A percentile compares a stretch with the other conserved stretches of the same genome.
Evolutionary conservation across 1,140 invertebrate species (phyloP).

Genomic region (Drosophila mauritiana): DNA sequence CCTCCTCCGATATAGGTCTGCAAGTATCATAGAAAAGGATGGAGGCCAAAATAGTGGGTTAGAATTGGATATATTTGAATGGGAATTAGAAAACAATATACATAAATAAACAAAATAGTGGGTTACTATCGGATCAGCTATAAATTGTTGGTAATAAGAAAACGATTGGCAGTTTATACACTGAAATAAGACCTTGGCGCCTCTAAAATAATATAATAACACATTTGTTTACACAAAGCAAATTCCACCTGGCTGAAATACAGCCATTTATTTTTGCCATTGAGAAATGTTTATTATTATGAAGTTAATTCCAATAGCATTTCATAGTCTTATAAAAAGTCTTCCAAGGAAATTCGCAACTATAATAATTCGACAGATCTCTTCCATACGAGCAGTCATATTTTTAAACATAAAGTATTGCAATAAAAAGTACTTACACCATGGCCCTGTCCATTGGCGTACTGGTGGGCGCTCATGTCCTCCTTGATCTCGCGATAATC

Average conservation of each 20-base stretch:
- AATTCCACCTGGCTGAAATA: constrained; percentile 25
- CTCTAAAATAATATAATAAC: constrained; percentile 32
- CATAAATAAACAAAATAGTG: neutral
- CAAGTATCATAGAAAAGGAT: neutral
- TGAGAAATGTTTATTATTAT: constrained; percentile 27
- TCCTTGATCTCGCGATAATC: constrained; percentile 92
- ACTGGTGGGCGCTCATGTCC: constrained; percentile 86
- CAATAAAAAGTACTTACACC: constrained; percentile 54
- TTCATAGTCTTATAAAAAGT: constrained; percentile 18
- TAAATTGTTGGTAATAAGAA: neutral
- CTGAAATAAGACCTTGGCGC: constrained; percentile 12
- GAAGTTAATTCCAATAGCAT: constrained; percentile 10
- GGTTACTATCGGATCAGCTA: neutral
- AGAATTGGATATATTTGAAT: neutral
- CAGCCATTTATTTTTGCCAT: constrained; percentile 1
- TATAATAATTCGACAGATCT: neutral
- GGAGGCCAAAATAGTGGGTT: constrained; percentile 1
- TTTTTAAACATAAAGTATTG: too few relatives aligned
- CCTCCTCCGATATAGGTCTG: constrained; percentile 65
- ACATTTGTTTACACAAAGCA: constrained; percentile 24
- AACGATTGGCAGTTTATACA: constrained; percentile 1
- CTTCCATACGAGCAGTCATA: too few relatives aligned
- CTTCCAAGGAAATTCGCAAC: neutral
- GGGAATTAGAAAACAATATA: neutral
- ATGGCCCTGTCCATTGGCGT: constrained; percentile 84